These are phyloP conservation scores for Actinopyga echinites DNA, from an alignment of 53 echinoderm and acorn worm species.

Conservation along the genomic window DNA sequence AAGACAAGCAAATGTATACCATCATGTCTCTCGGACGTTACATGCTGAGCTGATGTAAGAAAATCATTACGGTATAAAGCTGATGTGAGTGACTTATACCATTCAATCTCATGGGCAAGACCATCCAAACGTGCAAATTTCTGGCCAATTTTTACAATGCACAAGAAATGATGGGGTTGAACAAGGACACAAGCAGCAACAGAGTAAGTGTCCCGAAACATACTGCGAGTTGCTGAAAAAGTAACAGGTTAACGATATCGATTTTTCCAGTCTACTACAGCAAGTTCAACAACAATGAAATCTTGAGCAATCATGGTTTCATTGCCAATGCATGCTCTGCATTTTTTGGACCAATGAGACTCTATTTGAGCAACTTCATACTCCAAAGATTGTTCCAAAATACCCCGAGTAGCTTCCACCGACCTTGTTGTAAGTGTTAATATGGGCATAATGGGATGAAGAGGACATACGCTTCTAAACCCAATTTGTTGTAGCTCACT, in stretches of 20 bases:
- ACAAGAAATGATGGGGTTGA: background rate
- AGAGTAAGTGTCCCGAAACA: background rate
- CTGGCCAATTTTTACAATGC: background rate
- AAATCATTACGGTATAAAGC: background rate
- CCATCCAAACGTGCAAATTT: background rate
- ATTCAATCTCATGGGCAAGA: background rate
- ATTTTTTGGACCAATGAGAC: background rate
- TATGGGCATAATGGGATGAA: background rate
- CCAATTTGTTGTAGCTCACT: background rate
- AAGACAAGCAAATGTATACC: conserved; percentile 3
- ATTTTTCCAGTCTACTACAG: background rate
- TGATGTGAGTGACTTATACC: background rate
- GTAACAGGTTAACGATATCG: background rate
- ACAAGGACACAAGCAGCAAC: background rate
- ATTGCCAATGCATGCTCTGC: conserved; percentile 4
- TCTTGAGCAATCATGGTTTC: background rate
- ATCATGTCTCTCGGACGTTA: background rate
- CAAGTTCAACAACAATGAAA: conserved; percentile 7
- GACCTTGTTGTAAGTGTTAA: conserved; percentile 3
- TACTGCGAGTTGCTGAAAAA: background rate
- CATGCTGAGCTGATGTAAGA: background rate
- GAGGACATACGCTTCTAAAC: background rate
- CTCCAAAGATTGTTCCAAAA: background rate
- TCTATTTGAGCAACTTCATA: background rate
- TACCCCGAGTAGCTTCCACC: background rate